Evolutionary conservation across 2,797 vertebrate species (phyloP), one percentile per base, ranked within the genome.

Genomic region (Syngnathus acus): DNA sequence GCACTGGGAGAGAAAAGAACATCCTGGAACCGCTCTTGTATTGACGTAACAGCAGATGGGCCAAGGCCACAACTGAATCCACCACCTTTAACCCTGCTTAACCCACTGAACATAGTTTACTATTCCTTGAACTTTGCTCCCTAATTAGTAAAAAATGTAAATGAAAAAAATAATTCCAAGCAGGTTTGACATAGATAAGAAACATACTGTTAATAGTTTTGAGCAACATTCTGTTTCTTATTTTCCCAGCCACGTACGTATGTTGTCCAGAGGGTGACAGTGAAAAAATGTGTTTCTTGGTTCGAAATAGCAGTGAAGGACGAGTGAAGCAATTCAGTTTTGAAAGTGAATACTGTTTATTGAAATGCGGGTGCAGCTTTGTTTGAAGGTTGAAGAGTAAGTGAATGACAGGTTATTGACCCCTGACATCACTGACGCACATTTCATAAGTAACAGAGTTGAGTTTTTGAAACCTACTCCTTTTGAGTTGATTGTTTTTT

Each of bases 381-480:
- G 64, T 67, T 73, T 67, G 57, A 75, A 74, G 66, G 71, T 64
- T 40, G 70, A 65, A 60, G 45, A 65, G 68, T 62, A 45, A 62
- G 62, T 62, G 57, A 23, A 26, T 26, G 50, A 39, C n/a, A 48
- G 73, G 75, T 77, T 63, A 79, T 67, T 72, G 77, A 79, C 70
- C 76, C 9, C 3, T 65, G 47, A 70, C 67, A 63, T 69, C 39
- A 62, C 14, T 78, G 80, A 85, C 69, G 74, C 72, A 81, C 67
- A 67, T 62, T 39, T 61, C 17, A 67, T 39, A 32, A 54, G 48
- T 54, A 64, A 63, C 66, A 54, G 32, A 64, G 70, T 72, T 65
- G 68, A 68, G 38, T 39, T 45, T 40, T 64, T 37, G 8, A 53
- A 62, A 38, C 6, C 7, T 6, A 39, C 50, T 38, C 1, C 51